Conservation (phyloP, 2,888 invertebrate genomes). For the Caenorhabditis panamensis region DNA sequence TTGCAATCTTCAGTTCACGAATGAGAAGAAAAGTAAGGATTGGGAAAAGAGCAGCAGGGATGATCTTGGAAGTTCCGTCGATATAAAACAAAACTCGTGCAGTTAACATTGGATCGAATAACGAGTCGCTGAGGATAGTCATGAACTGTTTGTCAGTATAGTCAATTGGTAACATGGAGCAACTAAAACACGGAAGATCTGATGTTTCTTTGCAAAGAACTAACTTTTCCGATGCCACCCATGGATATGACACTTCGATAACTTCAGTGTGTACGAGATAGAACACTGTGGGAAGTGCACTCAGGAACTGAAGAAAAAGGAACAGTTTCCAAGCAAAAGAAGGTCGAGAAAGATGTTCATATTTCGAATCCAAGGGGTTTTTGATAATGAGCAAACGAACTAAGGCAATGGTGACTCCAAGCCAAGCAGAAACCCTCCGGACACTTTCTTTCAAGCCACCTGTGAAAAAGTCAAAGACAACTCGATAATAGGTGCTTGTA, state of each 20-base stretch:
- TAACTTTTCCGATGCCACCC: background rate
- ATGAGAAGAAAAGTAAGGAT: conserved; percentile 10
- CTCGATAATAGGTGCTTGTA: background rate
- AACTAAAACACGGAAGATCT: too few species aligned
- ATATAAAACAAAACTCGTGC: too few species aligned
- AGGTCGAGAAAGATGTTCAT: background rate
- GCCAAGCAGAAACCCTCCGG: conserved; percentile 16
- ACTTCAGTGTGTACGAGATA: background rate
- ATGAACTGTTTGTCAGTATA: too few species aligned
- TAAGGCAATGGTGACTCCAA: conserved; percentile 21
- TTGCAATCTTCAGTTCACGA: too few species aligned
- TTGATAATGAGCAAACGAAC: conserved; percentile 23
- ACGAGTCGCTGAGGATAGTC: too few species aligned
- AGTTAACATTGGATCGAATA: too few species aligned
- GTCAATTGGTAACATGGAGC: too few species aligned
- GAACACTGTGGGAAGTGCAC: background rate
- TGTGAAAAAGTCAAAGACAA: background rate
- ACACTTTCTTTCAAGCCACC: conserved; percentile 25
- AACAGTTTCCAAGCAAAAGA: conserved; percentile 1
- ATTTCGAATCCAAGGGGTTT: conserved; percentile 15
- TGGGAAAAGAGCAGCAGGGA: background rate
- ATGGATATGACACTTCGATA: background rate
- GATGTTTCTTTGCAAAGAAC: background rate
- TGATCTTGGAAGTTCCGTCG: conserved; percentile 13
- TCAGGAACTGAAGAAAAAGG: too few species aligned